Evolutionary conservation across 1,140 invertebrate genomes (phyloP).

Genomic region (Hylaeus anthracinus): DNA sequence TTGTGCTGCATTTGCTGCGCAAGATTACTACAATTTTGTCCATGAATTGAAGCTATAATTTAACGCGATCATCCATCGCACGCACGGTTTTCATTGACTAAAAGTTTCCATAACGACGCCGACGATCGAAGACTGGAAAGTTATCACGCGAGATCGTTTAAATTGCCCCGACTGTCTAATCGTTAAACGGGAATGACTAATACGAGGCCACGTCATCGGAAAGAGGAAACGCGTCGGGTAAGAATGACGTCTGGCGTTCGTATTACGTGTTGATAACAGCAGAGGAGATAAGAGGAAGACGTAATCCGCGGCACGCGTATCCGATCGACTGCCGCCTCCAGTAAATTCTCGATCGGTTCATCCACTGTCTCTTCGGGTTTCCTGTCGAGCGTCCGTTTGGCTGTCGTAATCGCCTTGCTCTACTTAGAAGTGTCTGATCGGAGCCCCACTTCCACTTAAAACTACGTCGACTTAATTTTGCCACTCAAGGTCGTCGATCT

Average conservation of each 20-base stretch:
- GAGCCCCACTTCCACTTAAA: not conserved
- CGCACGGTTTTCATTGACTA: not conserved
- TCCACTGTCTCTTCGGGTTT: not conserved
- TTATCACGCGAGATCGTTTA: not conserved
- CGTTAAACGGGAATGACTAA: conserved; percentile 1
- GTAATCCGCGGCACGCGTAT: conserved; percentile 11
- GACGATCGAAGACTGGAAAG: not conserved
- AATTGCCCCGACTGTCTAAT: not conserved
- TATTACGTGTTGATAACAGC: conserved; percentile 13
- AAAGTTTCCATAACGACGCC: not conserved
- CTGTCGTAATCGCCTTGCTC: not conserved
- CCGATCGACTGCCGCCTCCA: not conserved
- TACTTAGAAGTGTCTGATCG: not conserved
- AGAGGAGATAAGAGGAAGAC: conserved; percentile 10
- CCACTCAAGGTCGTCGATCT: not conserved
- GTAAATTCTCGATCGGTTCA: conserved; percentile 10
- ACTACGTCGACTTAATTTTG: not conserved
- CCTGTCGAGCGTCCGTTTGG: not conserved
- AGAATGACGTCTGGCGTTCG: conserved; percentile 12
- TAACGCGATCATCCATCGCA: no score
- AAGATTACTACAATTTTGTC: no score
- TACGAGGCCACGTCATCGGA: not conserved
- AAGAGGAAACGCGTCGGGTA: conserved; percentile 5
- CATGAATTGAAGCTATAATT: no score
- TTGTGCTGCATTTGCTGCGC: no score